A percentile compares a stretch with the other conserved stretches of the same genome.
phyloP scores from a whole-genome alignment of 2,113 vertebrate genomes.

The Gobiocypris rarus region DNA sequence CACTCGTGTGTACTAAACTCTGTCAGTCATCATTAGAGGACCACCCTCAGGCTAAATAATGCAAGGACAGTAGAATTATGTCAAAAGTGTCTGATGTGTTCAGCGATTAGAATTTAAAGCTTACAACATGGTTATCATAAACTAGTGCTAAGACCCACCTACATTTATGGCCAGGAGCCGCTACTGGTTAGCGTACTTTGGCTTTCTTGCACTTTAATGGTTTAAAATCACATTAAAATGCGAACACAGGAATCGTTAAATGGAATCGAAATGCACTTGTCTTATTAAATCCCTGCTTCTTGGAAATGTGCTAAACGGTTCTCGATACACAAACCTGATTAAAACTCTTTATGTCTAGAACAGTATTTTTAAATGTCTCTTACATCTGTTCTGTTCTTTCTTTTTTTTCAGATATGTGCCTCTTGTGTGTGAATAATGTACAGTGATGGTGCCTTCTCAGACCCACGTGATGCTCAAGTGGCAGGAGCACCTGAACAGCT shows the following conservation, averaged over 20 bases:
- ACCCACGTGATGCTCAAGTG: conserved; percentile 83
- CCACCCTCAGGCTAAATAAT: too few relatives aligned
- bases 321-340: not conserved
- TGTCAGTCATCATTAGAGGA: too few relatives aligned
- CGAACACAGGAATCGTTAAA: not conserved
- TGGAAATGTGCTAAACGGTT: not conserved
- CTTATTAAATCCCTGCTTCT: not conserved
- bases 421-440: conserved; percentile 68
- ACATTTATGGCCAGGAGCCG: too few relatives aligned
- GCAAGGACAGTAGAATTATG: too few relatives aligned
- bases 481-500: conserved; percentile 84
- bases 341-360: not conserved
- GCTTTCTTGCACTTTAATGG: not conserved
- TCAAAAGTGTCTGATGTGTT: too few relatives aligned
- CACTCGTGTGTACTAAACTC: too few relatives aligned
- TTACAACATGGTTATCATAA: too few relatives aligned
- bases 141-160: too few relatives aligned
- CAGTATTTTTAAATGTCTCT: not conserved
- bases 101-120: too few relatives aligned
- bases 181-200: too few relatives aligned
- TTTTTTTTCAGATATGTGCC: conserved; percentile 60
- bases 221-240: not conserved
- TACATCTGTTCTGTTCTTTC: not conserved
- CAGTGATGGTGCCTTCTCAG: conserved; percentile 81
- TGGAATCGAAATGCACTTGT: not conserved